phyloP scores from a whole-genome alignment of 2,113 vertebrate species.

The Plecturocebus donacophilus region DNA sequence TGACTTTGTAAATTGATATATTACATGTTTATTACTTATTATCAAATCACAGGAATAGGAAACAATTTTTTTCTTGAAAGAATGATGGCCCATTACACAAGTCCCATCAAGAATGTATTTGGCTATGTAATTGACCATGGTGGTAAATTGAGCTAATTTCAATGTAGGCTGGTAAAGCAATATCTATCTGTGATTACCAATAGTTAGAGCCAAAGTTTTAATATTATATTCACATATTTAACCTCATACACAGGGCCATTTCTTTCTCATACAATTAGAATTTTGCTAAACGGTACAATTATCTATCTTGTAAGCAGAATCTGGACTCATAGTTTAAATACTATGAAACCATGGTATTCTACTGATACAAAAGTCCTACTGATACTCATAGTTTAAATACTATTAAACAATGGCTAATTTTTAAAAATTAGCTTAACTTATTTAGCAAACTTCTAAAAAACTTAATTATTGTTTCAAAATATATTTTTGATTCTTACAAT shows the following conservation, averaged over 20 bases:
- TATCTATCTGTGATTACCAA: conserved; percentile 62
- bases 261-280: conserved; percentile 44
- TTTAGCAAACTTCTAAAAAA: background rate
- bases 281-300: conserved; percentile 3
- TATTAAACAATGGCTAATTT: background rate
- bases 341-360: background rate
- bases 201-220: conserved; percentile 25
- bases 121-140: conserved; percentile 70
- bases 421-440: background rate
- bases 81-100: conserved; percentile 74
- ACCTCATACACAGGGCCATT: background rate
- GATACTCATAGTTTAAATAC: background rate
- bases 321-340: background rate
- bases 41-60: conserved; percentile 69
- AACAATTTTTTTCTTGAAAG: conserved; percentile 76
- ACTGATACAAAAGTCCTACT: background rate
- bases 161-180: conserved; percentile 38
- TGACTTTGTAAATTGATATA: conserved; percentile 76
- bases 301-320: conserved; percentile 5
- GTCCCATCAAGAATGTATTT: conserved; percentile 71
- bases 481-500: background rate
- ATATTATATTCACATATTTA: conserved; percentile 51
- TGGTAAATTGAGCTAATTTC: conserved; percentile 62
- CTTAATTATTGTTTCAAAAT: background rate
- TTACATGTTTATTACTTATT: conserved; percentile 76